Conservation (phyloP, 2,888 invertebrate species). For the Andrena praecox region DNA sequence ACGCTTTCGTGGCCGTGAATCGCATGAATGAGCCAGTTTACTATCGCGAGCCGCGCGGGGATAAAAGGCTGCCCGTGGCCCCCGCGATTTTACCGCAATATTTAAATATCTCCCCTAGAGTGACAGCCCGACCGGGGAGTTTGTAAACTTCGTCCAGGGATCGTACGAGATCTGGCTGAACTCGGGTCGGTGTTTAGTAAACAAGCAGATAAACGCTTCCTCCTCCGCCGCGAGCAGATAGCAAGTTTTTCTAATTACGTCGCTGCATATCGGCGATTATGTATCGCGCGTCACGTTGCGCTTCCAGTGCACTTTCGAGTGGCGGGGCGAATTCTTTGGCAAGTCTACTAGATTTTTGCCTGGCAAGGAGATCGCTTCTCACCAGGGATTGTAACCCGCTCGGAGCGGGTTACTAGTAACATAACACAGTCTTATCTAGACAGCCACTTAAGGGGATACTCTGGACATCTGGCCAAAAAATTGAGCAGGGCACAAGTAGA, state of each 20-base stretch:
- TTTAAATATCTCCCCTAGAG: slow-evolving; percentile 52
- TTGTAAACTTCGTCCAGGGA: slow-evolving; percentile 75
- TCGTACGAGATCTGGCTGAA: slow-evolving; percentile 73
- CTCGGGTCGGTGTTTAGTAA: slow-evolving; percentile 76
- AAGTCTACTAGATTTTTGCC: no score
- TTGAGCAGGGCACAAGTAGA: no score
- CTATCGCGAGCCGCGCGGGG: slow-evolving; percentile 13
- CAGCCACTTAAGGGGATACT: no score
- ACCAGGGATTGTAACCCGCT: no score
- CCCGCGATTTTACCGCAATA: slow-evolving; percentile 47
- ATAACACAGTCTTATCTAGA: no score
- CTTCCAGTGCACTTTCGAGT: no score
- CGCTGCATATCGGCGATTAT: neutral
- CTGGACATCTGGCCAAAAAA: no score
- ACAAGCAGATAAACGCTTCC: slow-evolving; percentile 77
- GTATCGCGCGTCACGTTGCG: no score
- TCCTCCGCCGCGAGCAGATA: slow-evolving; percentile 61
- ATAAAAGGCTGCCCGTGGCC: slow-evolving; percentile 20
- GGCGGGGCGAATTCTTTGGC: no score
- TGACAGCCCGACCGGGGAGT: slow-evolving; percentile 55
- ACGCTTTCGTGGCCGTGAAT: neutral
- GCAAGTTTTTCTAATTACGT: slow-evolving; percentile 50
- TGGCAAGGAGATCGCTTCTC: no score
- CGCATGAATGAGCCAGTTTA: slow-evolving; percentile 49
- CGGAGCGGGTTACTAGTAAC: no score